phyloP scores from a whole-genome alignment of 1,140 invertebrate genomes.

The fruit fly (Drosophila melanogaster) region DNA sequence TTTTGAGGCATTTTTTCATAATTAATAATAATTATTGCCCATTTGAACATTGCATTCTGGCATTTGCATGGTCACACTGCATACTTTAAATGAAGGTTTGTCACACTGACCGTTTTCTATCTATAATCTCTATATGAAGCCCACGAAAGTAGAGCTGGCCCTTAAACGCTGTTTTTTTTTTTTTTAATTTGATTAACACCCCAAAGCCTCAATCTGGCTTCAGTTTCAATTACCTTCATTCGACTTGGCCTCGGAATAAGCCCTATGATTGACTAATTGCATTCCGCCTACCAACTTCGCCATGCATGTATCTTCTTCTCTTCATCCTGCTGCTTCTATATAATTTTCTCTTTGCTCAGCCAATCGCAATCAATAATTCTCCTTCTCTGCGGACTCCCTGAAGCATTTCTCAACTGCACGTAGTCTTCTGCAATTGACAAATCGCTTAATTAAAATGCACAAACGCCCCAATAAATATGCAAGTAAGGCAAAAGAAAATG shows the following conservation, averaged over 20 bases:
- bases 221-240: slow-evolving; percentile 33
- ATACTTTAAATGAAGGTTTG: background rate
- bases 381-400: slow-evolving; percentile 15
- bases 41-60: background rate
- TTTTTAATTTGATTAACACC: slow-evolving; percentile 7
- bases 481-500: slow-evolving; percentile 37
- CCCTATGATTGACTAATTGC: slow-evolving; percentile 47
- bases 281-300: slow-evolving; percentile 20
- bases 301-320: slow-evolving; percentile 15
- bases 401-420: slow-evolving; percentile 32
- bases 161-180: background rate
- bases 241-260: background rate
- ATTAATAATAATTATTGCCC: no score
- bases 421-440: slow-evolving; percentile 62
- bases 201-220: slow-evolving; percentile 18
- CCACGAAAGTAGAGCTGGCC: background rate
- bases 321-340: slow-evolving; percentile 16
- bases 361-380: slow-evolving; percentile 40
- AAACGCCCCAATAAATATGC: slow-evolving; percentile 83
- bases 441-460: slow-evolving; percentile 81
- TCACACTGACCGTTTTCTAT: background rate
- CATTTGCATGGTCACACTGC: background rate
- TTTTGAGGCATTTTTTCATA: no score
- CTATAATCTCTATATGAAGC: background rate
- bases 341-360: slow-evolving; percentile 33